A percentile compares a stretch with the other conserved stretches of the same genome.
Evolutionary conservation across 2,888 invertebrate species (phyloP).

Genomic region (Mallateleia sp.): DNA sequence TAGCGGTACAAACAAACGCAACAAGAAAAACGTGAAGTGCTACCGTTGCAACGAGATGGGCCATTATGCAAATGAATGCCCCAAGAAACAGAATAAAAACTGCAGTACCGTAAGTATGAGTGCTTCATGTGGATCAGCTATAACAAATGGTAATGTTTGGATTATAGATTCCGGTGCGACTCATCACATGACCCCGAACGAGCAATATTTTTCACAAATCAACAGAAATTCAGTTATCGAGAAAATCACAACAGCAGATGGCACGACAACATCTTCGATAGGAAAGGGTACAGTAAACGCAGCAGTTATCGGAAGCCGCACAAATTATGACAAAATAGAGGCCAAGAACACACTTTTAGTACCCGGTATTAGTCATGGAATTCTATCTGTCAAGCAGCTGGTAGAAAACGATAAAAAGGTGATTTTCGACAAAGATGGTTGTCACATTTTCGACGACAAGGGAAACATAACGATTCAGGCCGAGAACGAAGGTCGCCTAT

Average conservation of each 20-base stretch:
- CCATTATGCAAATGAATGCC: too few relatives aligned
- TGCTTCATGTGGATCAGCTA: slow-evolving; percentile 12
- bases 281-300: slow-evolving; percentile 71
- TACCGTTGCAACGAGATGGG: neutral
- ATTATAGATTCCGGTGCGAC: slow-evolving; percentile 35
- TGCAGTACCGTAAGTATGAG: neutral
- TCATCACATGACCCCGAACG: slow-evolving; percentile 34
- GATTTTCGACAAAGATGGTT: slow-evolving; percentile 37
- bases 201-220: slow-evolving; percentile 19
- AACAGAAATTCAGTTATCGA: neutral
- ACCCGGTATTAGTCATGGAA: slow-evolving; percentile 46
- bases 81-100: neutral
- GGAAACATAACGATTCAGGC: slow-evolving; percentile 18
- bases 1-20: neutral
- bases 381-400: slow-evolving; percentile 88
- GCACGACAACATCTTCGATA: slow-evolving; percentile 19
- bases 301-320: slow-evolving; percentile 53
- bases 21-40: neutral
- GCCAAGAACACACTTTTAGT: slow-evolving; percentile 33
- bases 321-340: neutral
- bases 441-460: slow-evolving; percentile 17
- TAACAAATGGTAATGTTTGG: slow-evolving; percentile 9
- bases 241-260: slow-evolving; percentile 12
- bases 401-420: slow-evolving; percentile 79
- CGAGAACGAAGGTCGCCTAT: slow-evolving; percentile 10